Percentiles rank a stretch among this genome's conserved stretches.
These are phyloP conservation scores for Daphoenositta chrysoptera DNA, from an alignment of 2,113 vertebrate genomes.

Conservation along the genomic window DNA sequence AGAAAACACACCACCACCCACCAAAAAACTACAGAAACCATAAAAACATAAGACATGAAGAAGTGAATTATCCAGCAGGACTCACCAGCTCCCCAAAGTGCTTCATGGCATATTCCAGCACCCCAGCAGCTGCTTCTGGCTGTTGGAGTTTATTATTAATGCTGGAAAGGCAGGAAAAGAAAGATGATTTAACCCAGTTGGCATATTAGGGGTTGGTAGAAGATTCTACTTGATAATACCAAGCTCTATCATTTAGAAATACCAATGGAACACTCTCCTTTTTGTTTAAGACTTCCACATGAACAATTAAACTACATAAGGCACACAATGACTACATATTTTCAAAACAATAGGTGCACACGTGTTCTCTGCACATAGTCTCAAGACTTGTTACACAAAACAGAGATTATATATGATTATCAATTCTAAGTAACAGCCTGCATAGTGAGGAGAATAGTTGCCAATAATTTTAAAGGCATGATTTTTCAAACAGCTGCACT, in stretches of 20 bases:
- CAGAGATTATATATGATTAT: not conserved
- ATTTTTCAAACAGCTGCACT: not conserved
- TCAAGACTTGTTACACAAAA: not conserved
- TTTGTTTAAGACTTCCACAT: not conserved
- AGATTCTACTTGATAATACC: not conserved
- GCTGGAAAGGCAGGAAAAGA: slow-evolving; percentile 71
- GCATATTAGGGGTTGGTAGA: not conserved
- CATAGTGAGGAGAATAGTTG: not conserved
- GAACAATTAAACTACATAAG: not conserved
- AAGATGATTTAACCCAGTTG: not conserved
- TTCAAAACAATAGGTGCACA: not conserved
- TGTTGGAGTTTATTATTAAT: slow-evolving; percentile 99
- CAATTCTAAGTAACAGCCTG: not conserved
- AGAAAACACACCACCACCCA: not conserved
- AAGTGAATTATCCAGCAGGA: not conserved
- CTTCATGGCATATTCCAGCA: slow-evolving; percentile 97
- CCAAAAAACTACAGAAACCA: not conserved
- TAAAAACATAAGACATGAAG: not conserved
- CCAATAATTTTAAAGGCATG: not conserved
- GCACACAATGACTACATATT: not conserved
- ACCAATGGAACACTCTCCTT: not conserved
- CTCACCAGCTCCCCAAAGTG: slow-evolving; percentile 98
- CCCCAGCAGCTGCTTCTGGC: slow-evolving; percentile 94
- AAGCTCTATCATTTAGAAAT: not conserved
- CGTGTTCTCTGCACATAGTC: not conserved